Evolutionary conservation across 2,888 invertebrate genomes (phyloP), one percentile per base, ranked within the genome.

Genomic region (Oasisia sp.): DNA sequence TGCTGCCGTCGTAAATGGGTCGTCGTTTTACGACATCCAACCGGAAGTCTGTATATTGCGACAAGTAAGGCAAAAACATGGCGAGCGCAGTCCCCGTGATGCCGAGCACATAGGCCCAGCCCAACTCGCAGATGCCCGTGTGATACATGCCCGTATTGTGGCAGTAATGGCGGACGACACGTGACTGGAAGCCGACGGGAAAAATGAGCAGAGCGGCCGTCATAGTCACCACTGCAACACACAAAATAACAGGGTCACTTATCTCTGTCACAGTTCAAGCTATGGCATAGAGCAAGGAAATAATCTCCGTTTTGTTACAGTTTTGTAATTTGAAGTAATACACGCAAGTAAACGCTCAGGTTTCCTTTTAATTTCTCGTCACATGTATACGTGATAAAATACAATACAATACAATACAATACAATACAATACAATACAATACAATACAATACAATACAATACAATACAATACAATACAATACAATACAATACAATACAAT

Each of bases 61-160:
- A 96, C 32, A 97, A 95, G 91, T 96, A 95, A 12, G 96, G 97
- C 94, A 96, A 96, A 94, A 96, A 96, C 93, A 96, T 95, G 9
- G 96, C 95, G 44, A 96, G 94, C 1, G 96, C 95, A 7, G 96
- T 95, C 91, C 96, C 96, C 93, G 96, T 96, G 32, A 96, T 95
- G 44, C 96, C 96, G 89, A 97, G 94, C 94, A 96, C 95, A 94
- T 96, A 97, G 89, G 96, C 96, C 96, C 97, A 96, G 56, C 96
- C 97, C 38, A 97, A 27, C 74, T 74, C 74, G n/a, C 74, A 74
- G 74, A n/a, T 74, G 74, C 74, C 74, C 74, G n/a, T 74, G 74
- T 74, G 74, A 74, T 74, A 74, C 74, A 90, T 90, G 90, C 38
- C 32, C 90, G 90, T 44, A 32, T 44, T 44, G 38, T 90, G 90